A percentile compares a stretch with the other conserved stretches of the same genome.
phyloP scores from a whole-genome alignment of 2,888 invertebrate species.

The Orthosia gracilis region DNA sequence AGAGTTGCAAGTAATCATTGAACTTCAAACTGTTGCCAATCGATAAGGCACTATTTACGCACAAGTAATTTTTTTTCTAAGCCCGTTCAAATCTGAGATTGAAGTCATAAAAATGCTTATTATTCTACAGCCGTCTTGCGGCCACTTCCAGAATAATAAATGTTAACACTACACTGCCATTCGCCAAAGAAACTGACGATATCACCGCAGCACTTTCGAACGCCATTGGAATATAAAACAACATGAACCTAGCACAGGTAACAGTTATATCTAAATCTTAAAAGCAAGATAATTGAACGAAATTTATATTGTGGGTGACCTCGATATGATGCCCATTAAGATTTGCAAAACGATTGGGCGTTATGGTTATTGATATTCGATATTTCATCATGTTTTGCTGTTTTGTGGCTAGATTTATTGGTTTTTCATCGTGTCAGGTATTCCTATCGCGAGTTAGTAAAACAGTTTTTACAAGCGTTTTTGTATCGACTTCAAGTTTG shows the following conservation, averaged over 20 bases:
- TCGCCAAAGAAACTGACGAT: constrained; percentile 85
- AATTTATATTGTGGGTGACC: constrained; percentile 55
- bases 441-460: constrained; percentile 18
- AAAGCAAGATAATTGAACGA: constrained; percentile 62
- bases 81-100: constrained; percentile 78
- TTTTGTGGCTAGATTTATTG: constrained; percentile 19
- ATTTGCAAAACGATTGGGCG: constrained; percentile 50
- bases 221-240: constrained; percentile 81
- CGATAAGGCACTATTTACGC: constrained; percentile 30
- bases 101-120: constrained; percentile 77
- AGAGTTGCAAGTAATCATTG: neutral
- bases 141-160: constrained; percentile 87
- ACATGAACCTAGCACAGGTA: constrained; percentile 65
- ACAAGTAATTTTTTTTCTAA: constrained; percentile 70
- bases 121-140: constrained; percentile 82
- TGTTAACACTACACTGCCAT: constrained; percentile 82
- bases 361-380: constrained; percentile 52
- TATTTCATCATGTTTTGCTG: constrained; percentile 38
- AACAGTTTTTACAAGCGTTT: neutral
- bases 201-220: constrained; percentile 82
- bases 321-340: constrained; percentile 52
- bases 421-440: neutral
- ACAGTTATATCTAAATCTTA: constrained; percentile 62
- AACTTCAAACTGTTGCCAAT: constrained; percentile 10
- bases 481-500: constrained; percentile 4